Conservation (phyloP, 1,140 invertebrate species). For the Papilio glaucus region DNA sequence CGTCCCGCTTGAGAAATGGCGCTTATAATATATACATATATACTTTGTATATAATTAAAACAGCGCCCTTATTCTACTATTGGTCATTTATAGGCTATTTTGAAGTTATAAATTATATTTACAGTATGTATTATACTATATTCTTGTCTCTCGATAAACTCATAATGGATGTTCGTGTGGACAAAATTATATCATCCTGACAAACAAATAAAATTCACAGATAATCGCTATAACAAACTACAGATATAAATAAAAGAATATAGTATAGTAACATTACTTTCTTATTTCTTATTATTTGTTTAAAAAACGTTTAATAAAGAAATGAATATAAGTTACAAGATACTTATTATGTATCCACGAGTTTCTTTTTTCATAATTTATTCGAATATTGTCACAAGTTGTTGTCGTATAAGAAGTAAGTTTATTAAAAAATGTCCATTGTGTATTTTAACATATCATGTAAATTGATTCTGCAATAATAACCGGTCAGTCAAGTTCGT, state of each 20-base stretch:
- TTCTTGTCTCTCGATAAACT: too few species aligned
- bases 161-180: too few species aligned
- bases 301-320: too few species aligned
- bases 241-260: too few species aligned
- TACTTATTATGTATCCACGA: background rate
- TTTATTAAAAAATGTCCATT: constrained; percentile 8
- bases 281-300: too few species aligned
- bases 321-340: background rate
- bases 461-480: constrained; percentile 24
- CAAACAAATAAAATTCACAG: too few species aligned
- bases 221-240: too few species aligned
- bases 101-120: too few species aligned
- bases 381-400: background rate
- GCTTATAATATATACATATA: too few species aligned
- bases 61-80: background rate
- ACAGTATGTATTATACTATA: too few species aligned
- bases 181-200: too few species aligned
- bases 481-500: constrained; percentile 10
- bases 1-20: background rate
- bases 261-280: too few species aligned
- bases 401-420: background rate
- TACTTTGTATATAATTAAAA: background rate
- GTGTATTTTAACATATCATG: constrained; percentile 4
- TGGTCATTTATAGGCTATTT: background rate
- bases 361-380: background rate